phyloP scores from a whole-genome alignment of 2,888 invertebrate species.

The Ichneumoninae sp. region DNA sequence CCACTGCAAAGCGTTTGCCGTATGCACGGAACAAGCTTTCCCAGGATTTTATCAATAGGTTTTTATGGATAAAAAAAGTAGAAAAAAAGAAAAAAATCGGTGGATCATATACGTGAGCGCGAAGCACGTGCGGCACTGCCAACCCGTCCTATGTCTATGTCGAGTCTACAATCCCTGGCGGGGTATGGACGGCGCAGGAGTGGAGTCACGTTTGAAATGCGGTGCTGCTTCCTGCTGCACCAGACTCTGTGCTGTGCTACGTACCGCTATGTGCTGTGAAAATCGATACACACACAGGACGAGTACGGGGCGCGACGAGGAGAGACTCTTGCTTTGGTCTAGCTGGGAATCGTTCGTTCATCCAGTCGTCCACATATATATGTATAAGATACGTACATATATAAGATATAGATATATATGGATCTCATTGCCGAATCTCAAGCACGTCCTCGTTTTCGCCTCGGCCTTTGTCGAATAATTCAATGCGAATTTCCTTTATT shows the following conservation, averaged over 20 bases:
- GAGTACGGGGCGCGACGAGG: constrained; percentile 38
- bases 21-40: constrained; percentile 30
- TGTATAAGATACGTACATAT: neutral
- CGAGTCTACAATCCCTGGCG: constrained; percentile 5
- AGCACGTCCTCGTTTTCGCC: constrained; percentile 1
- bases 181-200: constrained; percentile 29
- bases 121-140: constrained; percentile 35
- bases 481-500: constrained; percentile 38
- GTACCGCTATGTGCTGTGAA: constrained; percentile 42
- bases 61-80: neutral
- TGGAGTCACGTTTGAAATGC: constrained; percentile 55
- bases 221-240: constrained; percentile 54
- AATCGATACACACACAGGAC: constrained; percentile 63
- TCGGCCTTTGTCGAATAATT: constrained; percentile 39
- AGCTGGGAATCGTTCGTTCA: constrained; percentile 28
- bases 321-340: constrained; percentile 15
- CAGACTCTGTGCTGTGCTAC: constrained; percentile 31
- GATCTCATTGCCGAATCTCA: neutral
- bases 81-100: neutral
- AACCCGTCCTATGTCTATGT: neutral
- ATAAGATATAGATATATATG: neutral
- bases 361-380: constrained; percentile 2
- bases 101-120: constrained; percentile 37
- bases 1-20: neutral
- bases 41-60: constrained; percentile 39